These are phyloP conservation scores for Tortricodes alternella DNA, from an alignment of 2,888 invertebrate genomes.

Conservation along the genomic window DNA sequence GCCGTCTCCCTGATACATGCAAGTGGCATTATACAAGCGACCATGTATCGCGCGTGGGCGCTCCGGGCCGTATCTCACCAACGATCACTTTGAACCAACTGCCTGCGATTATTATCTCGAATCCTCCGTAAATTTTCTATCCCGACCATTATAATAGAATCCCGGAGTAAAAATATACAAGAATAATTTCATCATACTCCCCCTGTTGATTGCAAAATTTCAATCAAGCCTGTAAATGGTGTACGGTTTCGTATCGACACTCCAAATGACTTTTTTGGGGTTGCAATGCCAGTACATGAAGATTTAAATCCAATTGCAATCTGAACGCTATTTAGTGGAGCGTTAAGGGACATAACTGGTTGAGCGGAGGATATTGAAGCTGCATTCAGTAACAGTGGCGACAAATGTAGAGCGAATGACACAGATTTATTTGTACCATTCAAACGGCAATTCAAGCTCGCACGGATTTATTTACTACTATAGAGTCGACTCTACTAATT, in stretches of 20 bases:
- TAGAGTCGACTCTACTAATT: conserved; percentile 62
- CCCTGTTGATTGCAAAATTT: conserved; percentile 82
- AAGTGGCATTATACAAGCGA: conserved; percentile 43
- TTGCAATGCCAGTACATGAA: conserved; percentile 48
- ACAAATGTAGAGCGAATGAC: conserved; percentile 70
- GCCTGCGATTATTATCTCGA: conserved; percentile 77
- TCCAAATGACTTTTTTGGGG: conserved; percentile 77
- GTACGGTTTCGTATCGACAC: conserved; percentile 77
- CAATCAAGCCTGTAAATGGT: conserved; percentile 81
- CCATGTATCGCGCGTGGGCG: conserved; percentile 58
- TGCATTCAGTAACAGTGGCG: conserved; percentile 53
- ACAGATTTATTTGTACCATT: conserved; percentile 78
- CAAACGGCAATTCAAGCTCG: conserved; percentile 68
- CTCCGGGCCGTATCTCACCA: conserved; percentile 69
- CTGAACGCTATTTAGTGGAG: conserved; percentile 43
- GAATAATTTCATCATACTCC: conserved; percentile 80
- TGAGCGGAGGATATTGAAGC: conserved; percentile 31
- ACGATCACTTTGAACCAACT: conserved; percentile 81
- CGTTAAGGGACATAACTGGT: conserved; percentile 44
- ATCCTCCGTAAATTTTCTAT: conserved; percentile 80
- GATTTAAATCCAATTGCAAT: conserved; percentile 40
- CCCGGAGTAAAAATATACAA: conserved; percentile 74
- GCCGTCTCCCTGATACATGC: conserved; percentile 42
- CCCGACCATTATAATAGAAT: conserved; percentile 72
- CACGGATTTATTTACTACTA: conserved; percentile 64